These are phyloP conservation scores for Labia minor DNA, from an alignment of 2,888 invertebrate genomes.

Conservation along the genomic window DNA sequence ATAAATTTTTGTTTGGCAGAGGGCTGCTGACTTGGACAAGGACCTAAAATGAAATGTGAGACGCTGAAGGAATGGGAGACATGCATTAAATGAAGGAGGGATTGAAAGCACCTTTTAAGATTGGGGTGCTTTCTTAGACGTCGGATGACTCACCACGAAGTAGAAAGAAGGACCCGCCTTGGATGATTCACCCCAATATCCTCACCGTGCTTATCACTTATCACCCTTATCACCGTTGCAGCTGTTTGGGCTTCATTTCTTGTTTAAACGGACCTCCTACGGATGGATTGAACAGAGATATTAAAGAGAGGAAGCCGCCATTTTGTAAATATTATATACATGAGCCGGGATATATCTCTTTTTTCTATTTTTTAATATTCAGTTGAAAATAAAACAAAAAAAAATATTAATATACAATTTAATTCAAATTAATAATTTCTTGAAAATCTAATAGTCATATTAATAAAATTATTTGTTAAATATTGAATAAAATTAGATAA, in stretches of 20 bases:
- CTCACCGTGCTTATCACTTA: background rate
- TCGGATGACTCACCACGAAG: background rate
- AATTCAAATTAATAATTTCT: no score
- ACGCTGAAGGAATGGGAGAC: background rate
- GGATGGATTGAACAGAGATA: background rate
- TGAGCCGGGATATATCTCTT: no score
- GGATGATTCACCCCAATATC: background rate
- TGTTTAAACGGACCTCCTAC: background rate
- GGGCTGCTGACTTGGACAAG: background rate
- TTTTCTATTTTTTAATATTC: no score
- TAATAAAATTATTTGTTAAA: no score
- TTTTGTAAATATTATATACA: no score
- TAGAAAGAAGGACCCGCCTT: background rate
- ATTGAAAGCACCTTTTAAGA: background rate
- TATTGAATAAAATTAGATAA: no score
- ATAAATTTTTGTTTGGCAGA: no score
- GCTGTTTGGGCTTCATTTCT: background rate
- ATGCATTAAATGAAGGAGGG: background rate
- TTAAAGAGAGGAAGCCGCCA: background rate
- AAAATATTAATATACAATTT: no score
- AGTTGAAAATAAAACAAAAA: no score
- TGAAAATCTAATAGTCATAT: no score
- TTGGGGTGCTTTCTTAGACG: slow-evolving; percentile 1
- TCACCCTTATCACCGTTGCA: background rate
- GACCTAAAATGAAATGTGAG: background rate